Conservation (phyloP, 2,797 vertebrate species). For the Enteromius argenteus region DNA sequence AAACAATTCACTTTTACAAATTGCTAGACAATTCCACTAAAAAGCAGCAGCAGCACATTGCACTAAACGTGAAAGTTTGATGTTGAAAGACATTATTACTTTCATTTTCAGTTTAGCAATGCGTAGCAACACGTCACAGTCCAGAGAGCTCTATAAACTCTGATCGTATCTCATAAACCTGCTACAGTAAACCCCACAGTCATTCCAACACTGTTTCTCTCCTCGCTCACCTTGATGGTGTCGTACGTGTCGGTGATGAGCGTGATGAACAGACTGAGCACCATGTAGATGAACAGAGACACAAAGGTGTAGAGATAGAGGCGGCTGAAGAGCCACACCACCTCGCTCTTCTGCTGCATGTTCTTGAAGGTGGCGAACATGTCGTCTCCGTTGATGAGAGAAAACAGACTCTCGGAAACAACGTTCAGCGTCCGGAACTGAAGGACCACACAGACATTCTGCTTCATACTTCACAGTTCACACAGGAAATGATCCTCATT, state of each 20-base stretch:
- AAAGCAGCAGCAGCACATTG: too few species aligned
- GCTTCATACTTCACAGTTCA: neutral
- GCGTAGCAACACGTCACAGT: too few species aligned
- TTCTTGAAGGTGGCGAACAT: constrained; percentile 92
- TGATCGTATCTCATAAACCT: too few species aligned
- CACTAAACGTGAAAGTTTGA: too few species aligned
- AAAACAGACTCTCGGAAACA: constrained; percentile 94
- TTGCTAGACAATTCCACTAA: too few species aligned
- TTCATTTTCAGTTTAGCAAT: too few species aligned
- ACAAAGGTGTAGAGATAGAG: constrained; percentile 86
- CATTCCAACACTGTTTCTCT: neutral
- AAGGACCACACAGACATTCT: neutral
- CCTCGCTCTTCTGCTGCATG: constrained; percentile 86
- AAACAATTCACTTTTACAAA: too few species aligned
- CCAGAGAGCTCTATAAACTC: too few species aligned
- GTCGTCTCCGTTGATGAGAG: constrained; percentile 93
- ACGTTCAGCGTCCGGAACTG: constrained; percentile 93
- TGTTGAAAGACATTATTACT: too few species aligned
- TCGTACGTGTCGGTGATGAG: constrained; percentile 94
- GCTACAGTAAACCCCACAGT: too few species aligned
- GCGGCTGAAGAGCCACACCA: constrained; percentile 94
- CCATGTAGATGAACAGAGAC: constrained; percentile 82
- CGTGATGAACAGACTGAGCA: constrained; percentile 82
- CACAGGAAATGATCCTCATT: neutral
- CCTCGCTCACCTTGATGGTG: constrained; percentile 90